Evolutionary conservation across 2,888 invertebrate species (phyloP).

Genomic region (Aproaerema taeniolella): DNA sequence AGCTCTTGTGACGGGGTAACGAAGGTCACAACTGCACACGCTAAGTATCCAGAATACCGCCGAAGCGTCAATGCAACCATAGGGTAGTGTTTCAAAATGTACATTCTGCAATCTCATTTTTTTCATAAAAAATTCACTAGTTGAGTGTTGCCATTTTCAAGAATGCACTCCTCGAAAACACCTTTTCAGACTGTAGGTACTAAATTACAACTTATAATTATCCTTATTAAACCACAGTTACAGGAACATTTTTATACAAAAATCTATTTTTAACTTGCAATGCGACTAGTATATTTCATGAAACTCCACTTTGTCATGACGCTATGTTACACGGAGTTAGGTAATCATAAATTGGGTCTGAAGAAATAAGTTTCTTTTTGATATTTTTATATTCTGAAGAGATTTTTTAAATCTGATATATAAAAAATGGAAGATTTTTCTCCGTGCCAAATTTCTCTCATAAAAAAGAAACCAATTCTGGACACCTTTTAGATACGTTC

Average conservation of each 20-base stretch:
- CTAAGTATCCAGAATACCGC: constrained; percentile 26
- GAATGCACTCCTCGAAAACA: too few species aligned
- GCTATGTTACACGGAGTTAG: constrained; percentile 33
- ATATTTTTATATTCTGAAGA: constrained; percentile 15
- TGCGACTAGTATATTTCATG: constrained; percentile 69
- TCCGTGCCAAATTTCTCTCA: too few species aligned
- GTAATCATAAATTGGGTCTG: background rate
- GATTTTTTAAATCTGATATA: constrained; percentile 31
- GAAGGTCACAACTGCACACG: background rate
- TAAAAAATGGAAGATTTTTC: too few species aligned
- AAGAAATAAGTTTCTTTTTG: constrained; percentile 21
- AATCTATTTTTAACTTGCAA: constrained; percentile 68
- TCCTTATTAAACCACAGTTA: constrained; percentile 63
- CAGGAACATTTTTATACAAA: constrained; percentile 72
- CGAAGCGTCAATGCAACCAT: too few species aligned
- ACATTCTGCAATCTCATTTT: too few species aligned
- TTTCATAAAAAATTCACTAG: too few species aligned
- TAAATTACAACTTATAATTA: constrained; percentile 56
- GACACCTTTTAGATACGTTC: background rate
- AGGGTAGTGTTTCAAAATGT: too few species aligned
- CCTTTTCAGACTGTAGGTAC: constrained; percentile 24
- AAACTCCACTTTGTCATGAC: constrained; percentile 42
- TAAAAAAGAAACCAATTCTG: too few species aligned
- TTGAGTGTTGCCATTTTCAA: too few species aligned
- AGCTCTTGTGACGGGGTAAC: constrained; percentile 10